Evolutionary conservation across 2,113 vertebrate genomes (phyloP).

Genomic region (Argyrosomus japonicus): DNA sequence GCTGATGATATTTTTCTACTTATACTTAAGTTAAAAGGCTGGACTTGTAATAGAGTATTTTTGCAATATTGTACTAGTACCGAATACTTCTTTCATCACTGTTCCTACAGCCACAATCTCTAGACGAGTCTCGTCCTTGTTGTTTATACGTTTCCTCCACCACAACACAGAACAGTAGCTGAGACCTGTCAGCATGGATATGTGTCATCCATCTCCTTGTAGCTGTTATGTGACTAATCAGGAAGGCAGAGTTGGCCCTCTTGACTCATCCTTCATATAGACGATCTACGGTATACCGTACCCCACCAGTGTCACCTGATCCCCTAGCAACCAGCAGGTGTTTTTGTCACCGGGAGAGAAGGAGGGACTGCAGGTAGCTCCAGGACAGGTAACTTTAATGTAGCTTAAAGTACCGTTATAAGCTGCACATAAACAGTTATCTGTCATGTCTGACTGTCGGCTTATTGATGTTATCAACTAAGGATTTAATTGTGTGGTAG

Average conservation of each 20-base stretch:
- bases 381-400: neutral
- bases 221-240: neutral
- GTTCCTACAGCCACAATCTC: neutral
- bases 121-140: neutral
- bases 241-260: neutral
- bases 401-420: neutral
- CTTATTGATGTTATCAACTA: neutral
- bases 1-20: neutral
- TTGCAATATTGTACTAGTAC: neutral
- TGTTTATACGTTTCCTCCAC: neutral
- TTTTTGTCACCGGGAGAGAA: constrained; percentile 15
- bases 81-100: neutral
- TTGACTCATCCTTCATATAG: neutral
- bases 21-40: neutral
- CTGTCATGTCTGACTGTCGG: neutral
- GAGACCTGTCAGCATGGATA: neutral
- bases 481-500: neutral
- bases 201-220: neutral
- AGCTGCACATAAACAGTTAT: neutral
- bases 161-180: neutral
- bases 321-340: constrained; percentile 63
- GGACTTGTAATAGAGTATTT: too few relatives aligned
- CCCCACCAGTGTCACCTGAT: constrained; percentile 45
- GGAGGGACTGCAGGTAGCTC: neutral
- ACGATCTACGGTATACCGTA: constrained; percentile 17